These are phyloP conservation scores for Muschampia staudingeri DNA, from an alignment of 2,888 invertebrate genomes.

Conservation along the genomic window DNA sequence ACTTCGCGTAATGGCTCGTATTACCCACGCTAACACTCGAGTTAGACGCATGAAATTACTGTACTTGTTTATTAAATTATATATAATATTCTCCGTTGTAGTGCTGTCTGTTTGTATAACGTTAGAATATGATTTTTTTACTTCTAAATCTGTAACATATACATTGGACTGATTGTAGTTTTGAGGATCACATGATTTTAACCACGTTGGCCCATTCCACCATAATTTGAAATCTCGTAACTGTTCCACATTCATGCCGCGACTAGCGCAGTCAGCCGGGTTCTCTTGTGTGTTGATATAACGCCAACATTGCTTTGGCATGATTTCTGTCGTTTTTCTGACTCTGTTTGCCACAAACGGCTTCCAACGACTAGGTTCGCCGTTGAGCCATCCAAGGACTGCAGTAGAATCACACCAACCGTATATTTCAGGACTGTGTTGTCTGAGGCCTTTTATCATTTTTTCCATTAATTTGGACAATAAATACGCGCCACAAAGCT, in stretches of 20 bases:
- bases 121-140: not conserved
- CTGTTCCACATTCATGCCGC: slow-evolving; percentile 42
- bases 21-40: not conserved
- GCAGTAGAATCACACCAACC: slow-evolving; percentile 30
- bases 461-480: not conserved
- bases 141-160: not conserved
- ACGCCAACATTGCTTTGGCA: slow-evolving; percentile 59
- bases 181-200: not conserved
- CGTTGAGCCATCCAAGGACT: slow-evolving; percentile 62
- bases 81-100: not conserved
- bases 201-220: not conserved
- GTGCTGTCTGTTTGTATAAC: not conserved
- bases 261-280: slow-evolving; percentile 64
- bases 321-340: slow-evolving; percentile 49
- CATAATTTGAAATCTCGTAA: not conserved
- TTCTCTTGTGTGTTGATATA: slow-evolving; percentile 64
- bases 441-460: not conserved
- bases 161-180: not conserved
- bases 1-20: not conserved
- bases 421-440: not conserved
- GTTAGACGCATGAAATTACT: not conserved
- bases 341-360: slow-evolving; percentile 55
- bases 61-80: not conserved
- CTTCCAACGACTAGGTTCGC: slow-evolving; percentile 54
- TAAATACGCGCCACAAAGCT: not conserved